phyloP scores from a whole-genome alignment of 2,113 vertebrate genomes.

The Oreochromis tanganicae region DNA sequence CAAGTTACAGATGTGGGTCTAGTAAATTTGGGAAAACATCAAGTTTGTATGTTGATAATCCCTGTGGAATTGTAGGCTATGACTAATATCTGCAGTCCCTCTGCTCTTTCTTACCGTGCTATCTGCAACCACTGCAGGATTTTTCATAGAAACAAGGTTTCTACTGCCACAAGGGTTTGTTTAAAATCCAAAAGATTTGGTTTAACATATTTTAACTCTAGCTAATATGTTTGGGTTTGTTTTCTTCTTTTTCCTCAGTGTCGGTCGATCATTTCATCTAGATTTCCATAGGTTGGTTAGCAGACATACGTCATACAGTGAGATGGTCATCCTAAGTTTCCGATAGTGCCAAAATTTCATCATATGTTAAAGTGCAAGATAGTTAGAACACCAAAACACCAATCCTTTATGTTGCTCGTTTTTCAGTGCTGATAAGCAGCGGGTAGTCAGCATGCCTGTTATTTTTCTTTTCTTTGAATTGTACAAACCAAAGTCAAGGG shows the following conservation, averaged over 20 bases:
- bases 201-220: background rate
- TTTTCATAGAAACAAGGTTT: background rate
- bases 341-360: background rate
- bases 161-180: background rate
- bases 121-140: background rate
- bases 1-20: background rate
- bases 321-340: background rate
- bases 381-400: background rate
- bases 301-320: background rate
- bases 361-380: background rate
- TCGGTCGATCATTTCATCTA: background rate
- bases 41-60: background rate
- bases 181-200: background rate
- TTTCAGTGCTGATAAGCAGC: background rate
- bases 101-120: background rate
- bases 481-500: slow-evolving; percentile 30
- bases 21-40: background rate
- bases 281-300: background rate
- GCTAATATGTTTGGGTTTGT: background rate
- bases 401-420: background rate
- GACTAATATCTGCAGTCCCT: background rate
- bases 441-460: background rate
- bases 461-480: slow-evolving; percentile 34
- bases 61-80: background rate
- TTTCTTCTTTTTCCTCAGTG: background rate